Percentiles rank a stretch among this genome's conserved stretches.
Conservation (phyloP, 2,113 vertebrate species). For the Stomatorhinus ivindoensis region DNA sequence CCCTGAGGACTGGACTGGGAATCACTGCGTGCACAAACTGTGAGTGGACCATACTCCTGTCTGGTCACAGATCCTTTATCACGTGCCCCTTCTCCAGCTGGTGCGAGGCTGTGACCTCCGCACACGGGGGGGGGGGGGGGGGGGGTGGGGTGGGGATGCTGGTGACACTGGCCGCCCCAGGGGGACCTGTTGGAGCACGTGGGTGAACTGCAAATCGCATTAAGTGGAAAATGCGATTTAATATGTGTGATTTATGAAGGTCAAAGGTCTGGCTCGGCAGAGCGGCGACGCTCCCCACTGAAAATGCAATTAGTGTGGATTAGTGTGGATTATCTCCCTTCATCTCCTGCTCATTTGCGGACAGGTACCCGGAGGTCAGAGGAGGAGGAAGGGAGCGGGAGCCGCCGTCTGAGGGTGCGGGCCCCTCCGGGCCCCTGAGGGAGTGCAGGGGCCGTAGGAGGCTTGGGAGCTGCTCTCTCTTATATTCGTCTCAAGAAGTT, state of each 20-base stretch:
- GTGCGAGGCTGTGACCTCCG: background rate
- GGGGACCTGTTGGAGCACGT: background rate
- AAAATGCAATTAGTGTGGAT: conserved; percentile 16
- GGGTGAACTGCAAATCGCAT: background rate
- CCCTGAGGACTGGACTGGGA: background rate
- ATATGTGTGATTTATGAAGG: conserved; percentile 7
- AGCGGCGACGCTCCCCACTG: background rate
- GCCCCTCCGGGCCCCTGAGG: background rate
- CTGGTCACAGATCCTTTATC: background rate
- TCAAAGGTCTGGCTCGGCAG: background rate
- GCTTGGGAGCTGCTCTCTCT: background rate
- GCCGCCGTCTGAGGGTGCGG: background rate
- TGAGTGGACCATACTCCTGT: background rate
- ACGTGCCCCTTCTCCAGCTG: background rate
- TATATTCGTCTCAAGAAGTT: background rate
- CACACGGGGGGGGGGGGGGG: background rate
- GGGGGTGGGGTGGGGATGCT: background rate
- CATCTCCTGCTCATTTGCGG: background rate
- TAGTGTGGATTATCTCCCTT: conserved; percentile 12
- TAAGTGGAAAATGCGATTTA: conserved; percentile 20
- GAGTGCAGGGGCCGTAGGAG: background rate
- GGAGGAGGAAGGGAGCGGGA: background rate
- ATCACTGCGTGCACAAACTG: background rate
- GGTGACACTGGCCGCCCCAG: background rate
- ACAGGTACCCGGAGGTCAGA: background rate